These are phyloP conservation scores for Brachypteracias leptosomus DNA, from an alignment of 2,113 vertebrate species.

Conservation along the genomic window DNA sequence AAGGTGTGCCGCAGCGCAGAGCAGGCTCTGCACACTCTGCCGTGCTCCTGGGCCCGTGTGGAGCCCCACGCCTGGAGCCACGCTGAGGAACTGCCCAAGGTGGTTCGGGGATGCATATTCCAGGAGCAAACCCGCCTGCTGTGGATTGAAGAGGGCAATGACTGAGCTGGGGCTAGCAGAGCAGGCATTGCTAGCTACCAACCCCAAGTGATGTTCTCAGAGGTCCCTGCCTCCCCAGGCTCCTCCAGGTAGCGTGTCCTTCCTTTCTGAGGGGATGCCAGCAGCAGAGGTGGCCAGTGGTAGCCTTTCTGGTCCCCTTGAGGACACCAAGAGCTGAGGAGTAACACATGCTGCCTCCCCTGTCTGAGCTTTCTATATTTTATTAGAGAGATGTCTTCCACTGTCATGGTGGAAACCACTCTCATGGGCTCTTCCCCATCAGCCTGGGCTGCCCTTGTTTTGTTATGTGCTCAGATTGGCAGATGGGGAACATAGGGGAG, in stretches of 20 bases:
- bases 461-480: neutral
- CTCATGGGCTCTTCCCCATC: neutral
- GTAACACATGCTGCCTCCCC: neutral
- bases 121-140: constrained; percentile 76
- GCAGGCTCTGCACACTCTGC: constrained; percentile 63
- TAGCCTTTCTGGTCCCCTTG: neutral
- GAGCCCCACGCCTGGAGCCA: constrained; percentile 63
- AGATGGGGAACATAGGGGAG: accelerated
- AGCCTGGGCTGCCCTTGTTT: neutral
- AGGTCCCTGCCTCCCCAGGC: neutral
- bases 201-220: neutral
- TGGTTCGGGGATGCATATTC: constrained; percentile 73
- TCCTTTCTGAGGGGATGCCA: neutral
- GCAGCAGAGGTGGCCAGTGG: neutral
- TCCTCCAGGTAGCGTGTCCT: neutral
- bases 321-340: neutral
- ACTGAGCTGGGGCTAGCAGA: neutral
- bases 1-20: constrained; percentile 60
- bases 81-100: constrained; percentile 70
- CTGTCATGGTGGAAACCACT: neutral
- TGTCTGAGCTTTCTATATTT: neutral
- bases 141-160: constrained; percentile 66
- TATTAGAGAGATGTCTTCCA: neutral
- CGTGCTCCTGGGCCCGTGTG: constrained; percentile 70
- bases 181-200: neutral